Evolutionary conservation across 2,113 vertebrate species (phyloP), one percentile per base, ranked within the genome.

Genomic region (Varanus komodoensis): DNA sequence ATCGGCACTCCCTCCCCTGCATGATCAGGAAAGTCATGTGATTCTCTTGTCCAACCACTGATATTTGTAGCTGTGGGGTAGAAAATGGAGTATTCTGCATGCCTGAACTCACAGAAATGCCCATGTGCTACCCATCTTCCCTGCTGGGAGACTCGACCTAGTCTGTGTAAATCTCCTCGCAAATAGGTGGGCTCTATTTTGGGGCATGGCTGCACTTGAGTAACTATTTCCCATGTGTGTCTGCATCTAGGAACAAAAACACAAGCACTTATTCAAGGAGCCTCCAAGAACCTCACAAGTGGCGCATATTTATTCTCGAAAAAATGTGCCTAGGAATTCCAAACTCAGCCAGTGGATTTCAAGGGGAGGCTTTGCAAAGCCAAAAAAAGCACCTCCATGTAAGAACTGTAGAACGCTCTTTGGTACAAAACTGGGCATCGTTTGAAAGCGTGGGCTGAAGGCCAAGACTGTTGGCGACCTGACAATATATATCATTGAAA

Each of bases 191-290:
- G 89, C 91, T 52, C 82, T 81, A 3, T 83, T 87, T 93, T 87
- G 91, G 34, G 57, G 57, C 77, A 61, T 91, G 87, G 0, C 91
- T 89, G 82, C 54, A 74, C 87, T 91, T 87, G 87, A 87, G 92
- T 96, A 93, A 93, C 91, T 96, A 87, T 95, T 96, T 91, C 95
- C 85, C 90, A 91, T 97, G 90, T 95, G 92, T 93, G 25, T 97
- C 93, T 93, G 91, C 89, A 94, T 95, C 73, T 95, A 99, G 99
- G 98, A 98, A 97, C 97, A 94, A 93, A 96, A 97, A 94, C 97
- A 98, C 96, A 97, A 97, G 95, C 97, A 97, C 77, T 86, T 98
- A 91, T 96, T 97, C 85, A 96, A 96, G 94, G 97, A 97, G 87
- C 96, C 96, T 90, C 94, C 97, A 80, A 97, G 96, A 93, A 89